These are phyloP conservation scores for Oasisia sp. DNA, from an alignment of 2,888 invertebrate species.

Conservation along the genomic window DNA sequence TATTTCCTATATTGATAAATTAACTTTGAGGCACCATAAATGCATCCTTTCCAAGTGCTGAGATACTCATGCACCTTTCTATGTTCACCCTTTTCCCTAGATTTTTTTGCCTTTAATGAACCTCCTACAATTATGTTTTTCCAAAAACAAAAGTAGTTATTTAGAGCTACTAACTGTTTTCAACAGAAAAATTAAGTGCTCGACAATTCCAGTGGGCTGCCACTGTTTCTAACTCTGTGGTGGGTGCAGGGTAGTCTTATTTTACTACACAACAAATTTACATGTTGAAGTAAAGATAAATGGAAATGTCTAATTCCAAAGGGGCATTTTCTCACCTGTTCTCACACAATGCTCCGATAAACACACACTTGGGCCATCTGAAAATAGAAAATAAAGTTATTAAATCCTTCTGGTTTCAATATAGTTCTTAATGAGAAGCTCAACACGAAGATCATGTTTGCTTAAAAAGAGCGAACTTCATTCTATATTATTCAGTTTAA, in stretches of 20 bases:
- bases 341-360: conserved; percentile 36
- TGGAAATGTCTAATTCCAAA: background rate
- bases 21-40: too few species aligned
- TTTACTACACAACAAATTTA: background rate
- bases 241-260: background rate
- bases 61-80: too few species aligned
- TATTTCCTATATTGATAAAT: background rate
- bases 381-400: conserved; percentile 24
- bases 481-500: too few species aligned
- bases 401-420: background rate
- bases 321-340: conserved; percentile 30
- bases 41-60: too few species aligned
- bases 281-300: background rate
- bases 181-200: background rate
- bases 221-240: background rate
- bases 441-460: background rate
- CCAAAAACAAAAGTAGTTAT: background rate
- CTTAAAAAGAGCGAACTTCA: background rate
- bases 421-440: background rate
- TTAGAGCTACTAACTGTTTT: background rate
- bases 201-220: too few species aligned
- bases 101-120: too few species aligned
- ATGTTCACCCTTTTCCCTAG: too few species aligned
- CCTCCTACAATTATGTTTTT: background rate
- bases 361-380: conserved; percentile 31